phyloP scores from a whole-genome alignment of 2,888 invertebrate genomes.

The Dilophus febrilis region DNA sequence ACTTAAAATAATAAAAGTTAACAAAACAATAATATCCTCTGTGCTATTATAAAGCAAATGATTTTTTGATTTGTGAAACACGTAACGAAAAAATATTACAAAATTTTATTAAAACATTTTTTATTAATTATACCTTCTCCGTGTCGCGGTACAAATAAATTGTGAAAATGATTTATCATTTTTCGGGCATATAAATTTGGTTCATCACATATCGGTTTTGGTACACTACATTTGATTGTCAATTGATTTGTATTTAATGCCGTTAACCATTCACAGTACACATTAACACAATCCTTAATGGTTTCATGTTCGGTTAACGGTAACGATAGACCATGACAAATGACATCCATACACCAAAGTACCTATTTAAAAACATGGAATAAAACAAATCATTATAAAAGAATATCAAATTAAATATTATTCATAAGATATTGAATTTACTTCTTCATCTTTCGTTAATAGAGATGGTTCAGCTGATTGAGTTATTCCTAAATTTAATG shows the following conservation, averaged over 20 bases:
- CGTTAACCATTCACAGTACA: conserved; percentile 93
- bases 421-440: not conserved
- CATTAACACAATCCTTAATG: conserved; percentile 86
- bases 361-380: conserved; percentile 38
- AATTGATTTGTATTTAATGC: conserved; percentile 66
- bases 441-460: conserved; percentile 34
- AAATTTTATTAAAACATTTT: conserved; percentile 5
- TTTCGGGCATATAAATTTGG: conserved; percentile 79
- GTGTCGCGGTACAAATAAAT: conserved; percentile 82
- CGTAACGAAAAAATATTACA: conserved; percentile 2
- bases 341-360: conserved; percentile 70
- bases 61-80: no score
- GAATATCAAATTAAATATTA: not conserved
- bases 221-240: conserved; percentile 59
- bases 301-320: conserved; percentile 86
- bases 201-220: conserved; percentile 72
- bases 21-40: no score
- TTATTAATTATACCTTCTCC: conserved; percentile 63
- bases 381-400: conserved; percentile 1
- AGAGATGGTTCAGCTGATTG: conserved; percentile 72
- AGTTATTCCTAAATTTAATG: conserved; percentile 46
- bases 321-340: conserved; percentile 80
- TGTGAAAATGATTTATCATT: conserved; percentile 84
- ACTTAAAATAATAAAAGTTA: not conserved
- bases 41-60: no score